Conservation (phyloP, 1,140 invertebrate genomes). For the Goniozus legneri region DNA sequence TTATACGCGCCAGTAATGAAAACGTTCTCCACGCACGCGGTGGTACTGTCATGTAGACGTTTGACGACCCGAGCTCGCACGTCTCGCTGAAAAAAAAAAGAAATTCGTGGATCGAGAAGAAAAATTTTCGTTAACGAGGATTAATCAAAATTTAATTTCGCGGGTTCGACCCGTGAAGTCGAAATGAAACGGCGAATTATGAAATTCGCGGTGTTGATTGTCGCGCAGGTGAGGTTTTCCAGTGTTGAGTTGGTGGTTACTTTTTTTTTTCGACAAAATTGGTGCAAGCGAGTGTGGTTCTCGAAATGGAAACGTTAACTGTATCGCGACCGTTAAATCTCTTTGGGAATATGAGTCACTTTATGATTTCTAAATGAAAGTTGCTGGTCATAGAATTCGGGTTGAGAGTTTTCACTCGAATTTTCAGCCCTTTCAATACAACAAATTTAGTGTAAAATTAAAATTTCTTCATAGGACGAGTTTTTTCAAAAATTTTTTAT, state of each 20-base stretch:
- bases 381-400: not conserved
- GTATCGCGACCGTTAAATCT: too few species aligned
- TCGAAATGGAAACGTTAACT: not conserved
- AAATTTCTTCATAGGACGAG: not conserved
- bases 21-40: conserved; percentile 29
- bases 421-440: too few species aligned
- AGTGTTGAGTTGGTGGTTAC: not conserved
- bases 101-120: conserved; percentile 8
- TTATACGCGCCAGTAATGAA: conserved; percentile 39
- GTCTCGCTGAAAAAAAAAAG: conserved; percentile 2
- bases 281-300: not conserved
- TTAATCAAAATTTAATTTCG: not conserved
- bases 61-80: not conserved
- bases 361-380: not conserved
- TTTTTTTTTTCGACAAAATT: not conserved
- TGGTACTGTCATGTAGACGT: conserved; percentile 27
- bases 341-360: not conserved
- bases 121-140: not conserved
- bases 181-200: conserved; percentile 22
- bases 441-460: too few species aligned
- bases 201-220: conserved; percentile 22
- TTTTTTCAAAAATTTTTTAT: not conserved
- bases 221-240: conserved; percentile 29
- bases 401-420: conserved; percentile 2
- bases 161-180: not conserved